A percentile compares a stretch with the other conserved stretches of the same genome.
These are phyloP conservation scores for Chamaetylas fuelleborni DNA, from an alignment of 2,113 vertebrate species.

Conservation along the genomic window DNA sequence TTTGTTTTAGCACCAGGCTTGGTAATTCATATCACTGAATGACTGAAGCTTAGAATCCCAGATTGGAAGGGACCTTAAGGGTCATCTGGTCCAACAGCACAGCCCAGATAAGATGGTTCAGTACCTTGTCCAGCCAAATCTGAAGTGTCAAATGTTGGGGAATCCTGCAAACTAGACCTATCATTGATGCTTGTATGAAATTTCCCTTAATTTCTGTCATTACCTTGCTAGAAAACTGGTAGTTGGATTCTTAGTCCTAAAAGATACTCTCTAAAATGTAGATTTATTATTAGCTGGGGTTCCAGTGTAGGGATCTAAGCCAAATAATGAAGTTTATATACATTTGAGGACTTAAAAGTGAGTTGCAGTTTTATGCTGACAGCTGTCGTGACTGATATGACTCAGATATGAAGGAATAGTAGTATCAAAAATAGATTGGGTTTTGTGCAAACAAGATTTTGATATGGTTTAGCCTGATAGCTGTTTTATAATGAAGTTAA, in stretches of 20 bases:
- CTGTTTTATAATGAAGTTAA: neutral
- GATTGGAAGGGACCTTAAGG: neutral
- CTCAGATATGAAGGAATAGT: neutral
- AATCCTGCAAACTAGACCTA: neutral
- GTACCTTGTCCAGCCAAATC: neutral
- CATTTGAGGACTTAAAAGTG: neutral
- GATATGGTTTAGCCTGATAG: neutral
- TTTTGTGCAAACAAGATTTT: neutral
- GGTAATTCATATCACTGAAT: neutral
- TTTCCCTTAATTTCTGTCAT: neutral
- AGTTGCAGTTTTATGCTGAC: neutral
- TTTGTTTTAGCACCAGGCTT: neutral
- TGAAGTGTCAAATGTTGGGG: neutral
- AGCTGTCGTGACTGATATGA: neutral
- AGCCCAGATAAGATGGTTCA: neutral
- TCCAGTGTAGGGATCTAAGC: neutral
- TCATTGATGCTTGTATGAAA: neutral
- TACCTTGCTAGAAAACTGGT: neutral
- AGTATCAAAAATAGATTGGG: neutral
- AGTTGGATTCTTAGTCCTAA: neutral
- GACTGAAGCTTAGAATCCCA: neutral
- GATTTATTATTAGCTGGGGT: neutral
- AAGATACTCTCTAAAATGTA: neutral
- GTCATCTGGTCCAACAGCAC: neutral
- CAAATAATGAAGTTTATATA: neutral